Evolutionary conservation across 2,888 invertebrate species (phyloP), one percentile per base, ranked within the genome.

Genomic region (Trichogramma dendrolimi): DNA sequence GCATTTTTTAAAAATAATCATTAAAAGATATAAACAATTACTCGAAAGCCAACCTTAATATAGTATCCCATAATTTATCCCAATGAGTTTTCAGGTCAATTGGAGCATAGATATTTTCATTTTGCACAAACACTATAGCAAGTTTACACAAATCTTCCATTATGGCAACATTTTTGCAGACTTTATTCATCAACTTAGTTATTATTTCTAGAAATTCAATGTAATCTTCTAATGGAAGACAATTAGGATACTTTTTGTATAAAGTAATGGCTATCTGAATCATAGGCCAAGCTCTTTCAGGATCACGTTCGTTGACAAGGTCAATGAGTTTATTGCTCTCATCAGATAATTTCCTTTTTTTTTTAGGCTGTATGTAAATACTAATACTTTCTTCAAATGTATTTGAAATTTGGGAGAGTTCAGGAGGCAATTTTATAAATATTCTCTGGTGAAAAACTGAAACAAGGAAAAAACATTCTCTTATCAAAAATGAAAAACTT

Each of bases 261-360:
- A 82, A 67, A 42, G 71, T 71, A 6, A 71, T 72, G 39, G 81
- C 70, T 40, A 82, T 71, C 64, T 78, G 78, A 47, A 82, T 72
- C 72, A 80, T 78, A 40, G 79, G 71, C 80, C 81, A 82, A 48
- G 73, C 73, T 68, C 75, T 76, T 51, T 76, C 76, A n/a, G 72
- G 71, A 66, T 74, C 72, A 46, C 73, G 74, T 56, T 71, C 70
- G 44, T 57, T 67, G 44, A 80, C 71, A 58, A 80, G 71, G 51
- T 73, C 72, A 41, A 71, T 55, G 4, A 63, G 8, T 50, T 46
- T 62, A 27, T 63, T 50, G 4, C 11, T 11, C 5, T 60, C 52
- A 43, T 51, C 48, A n/a, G 56, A 68, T 2, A 76, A 62, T 65
- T 72, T 73, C 14, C 72, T 72, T 43, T 75, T 72, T 67, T 81